Conservation (phyloP, 2,888 invertebrate species). For the Stramonita haemastoma region DNA sequence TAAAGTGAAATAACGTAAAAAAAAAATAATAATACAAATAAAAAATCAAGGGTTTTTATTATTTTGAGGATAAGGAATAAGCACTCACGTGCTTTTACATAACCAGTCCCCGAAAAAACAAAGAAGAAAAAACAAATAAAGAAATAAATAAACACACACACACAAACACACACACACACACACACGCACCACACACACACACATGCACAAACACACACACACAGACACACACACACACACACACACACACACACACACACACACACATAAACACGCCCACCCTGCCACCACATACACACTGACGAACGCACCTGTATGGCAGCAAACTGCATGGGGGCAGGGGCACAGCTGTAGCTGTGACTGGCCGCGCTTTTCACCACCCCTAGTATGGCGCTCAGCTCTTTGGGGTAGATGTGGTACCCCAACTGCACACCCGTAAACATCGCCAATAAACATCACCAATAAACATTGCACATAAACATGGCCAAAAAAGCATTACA, state of each 20-base stretch:
- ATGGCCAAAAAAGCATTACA: background rate
- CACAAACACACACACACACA: background rate
- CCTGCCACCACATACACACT: background rate
- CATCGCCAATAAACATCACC: background rate
- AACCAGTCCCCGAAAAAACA: no score
- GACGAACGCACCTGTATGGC: slow-evolving; percentile 59
- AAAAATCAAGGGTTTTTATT: no score
- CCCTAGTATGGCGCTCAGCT: slow-evolving; percentile 55
- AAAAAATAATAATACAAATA: no score
- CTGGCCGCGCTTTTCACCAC: slow-evolving; percentile 74
- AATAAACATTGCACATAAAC: background rate
- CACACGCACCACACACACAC: background rate
- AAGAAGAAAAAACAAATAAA: no score
- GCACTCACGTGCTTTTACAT: no score
- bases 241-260: background rate
- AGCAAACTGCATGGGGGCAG: slow-evolving; percentile 76
- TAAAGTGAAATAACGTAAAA: no score
- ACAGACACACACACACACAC: background rate
- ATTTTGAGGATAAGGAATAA: no score
- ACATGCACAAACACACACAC: background rate
- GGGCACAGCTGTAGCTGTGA: slow-evolving; percentile 74
- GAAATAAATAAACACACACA: no score
- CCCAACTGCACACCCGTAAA: slow-evolving; percentile 63
- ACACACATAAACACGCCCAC: background rate
- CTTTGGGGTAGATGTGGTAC: slow-evolving; percentile 72